Conservation (phyloP, 2,113 vertebrate species). For the Mola mola region DNA sequence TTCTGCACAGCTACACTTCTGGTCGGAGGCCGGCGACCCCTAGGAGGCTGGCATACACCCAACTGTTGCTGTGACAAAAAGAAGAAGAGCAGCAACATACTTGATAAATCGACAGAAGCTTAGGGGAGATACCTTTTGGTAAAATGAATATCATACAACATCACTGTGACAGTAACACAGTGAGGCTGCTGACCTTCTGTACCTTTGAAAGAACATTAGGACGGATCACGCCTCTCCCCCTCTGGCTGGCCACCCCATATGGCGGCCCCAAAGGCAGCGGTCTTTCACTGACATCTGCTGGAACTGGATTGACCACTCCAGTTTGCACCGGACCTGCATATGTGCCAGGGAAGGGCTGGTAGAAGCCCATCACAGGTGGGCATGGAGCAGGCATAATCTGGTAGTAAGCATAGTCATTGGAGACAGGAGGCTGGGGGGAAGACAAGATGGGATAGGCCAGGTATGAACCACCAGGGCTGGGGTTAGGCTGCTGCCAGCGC, state of each 20-base stretch:
- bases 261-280: constrained; percentile 81
- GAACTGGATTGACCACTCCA: constrained; percentile 83
- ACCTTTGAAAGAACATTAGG: constrained; percentile 88
- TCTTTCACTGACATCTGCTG: constrained; percentile 88
- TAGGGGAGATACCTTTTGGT: not conserved
- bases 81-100: constrained; percentile 16
- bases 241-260: constrained; percentile 84
- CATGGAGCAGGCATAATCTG: constrained; percentile 95
- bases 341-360: constrained; percentile 90
- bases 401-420: constrained; percentile 94
- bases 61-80: constrained; percentile 70
- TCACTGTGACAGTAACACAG: not conserved
- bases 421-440: constrained; percentile 91
- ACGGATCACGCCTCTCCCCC: constrained; percentile 85
- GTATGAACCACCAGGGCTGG: constrained; percentile 89
- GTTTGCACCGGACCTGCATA: constrained; percentile 89
- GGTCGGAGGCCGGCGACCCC: constrained; percentile 89
- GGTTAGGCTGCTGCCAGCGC: constrained; percentile 94
- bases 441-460: constrained; percentile 95
- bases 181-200: constrained; percentile 25
- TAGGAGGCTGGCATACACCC: constrained; percentile 82
- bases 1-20: constrained; percentile 95
- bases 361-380: constrained; percentile 97
- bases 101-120: not conserved
- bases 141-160: not conserved